Evolutionary conservation across 37 sponge, comb jelly and placozoan genomes (phyloP).

Genomic region (Corticium candelabrum): DNA sequence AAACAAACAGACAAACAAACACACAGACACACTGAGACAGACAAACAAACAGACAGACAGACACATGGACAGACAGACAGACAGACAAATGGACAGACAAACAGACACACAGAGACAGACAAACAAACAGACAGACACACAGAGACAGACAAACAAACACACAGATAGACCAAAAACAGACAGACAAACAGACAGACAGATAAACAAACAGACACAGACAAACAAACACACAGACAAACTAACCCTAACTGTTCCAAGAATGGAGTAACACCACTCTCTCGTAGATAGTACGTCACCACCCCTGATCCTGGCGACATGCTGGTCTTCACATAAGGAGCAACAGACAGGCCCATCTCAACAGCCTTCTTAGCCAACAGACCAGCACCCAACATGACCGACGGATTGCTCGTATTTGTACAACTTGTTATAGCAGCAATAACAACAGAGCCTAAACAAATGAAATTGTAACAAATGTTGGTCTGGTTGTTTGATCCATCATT

Average conservation of each 20-base stretch:
- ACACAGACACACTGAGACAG: no score
- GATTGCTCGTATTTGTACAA: constrained; percentile 92
- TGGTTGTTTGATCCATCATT: not conserved
- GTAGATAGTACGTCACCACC: constrained; percentile 78
- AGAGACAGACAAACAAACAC: no score
- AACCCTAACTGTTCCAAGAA: constrained; percentile 75
- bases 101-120: no score
- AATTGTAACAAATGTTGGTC: not conserved
- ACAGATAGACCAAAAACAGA: no score
- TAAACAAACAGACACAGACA: no score
- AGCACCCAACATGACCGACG: constrained; percentile 93
- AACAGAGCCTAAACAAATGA: constrained; percentile 54
- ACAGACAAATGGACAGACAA: no score
- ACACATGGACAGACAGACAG: no score
- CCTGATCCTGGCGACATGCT: constrained; percentile 78
- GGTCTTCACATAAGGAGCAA: constrained; percentile 78
- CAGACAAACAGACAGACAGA: no score
- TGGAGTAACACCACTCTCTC: constrained; percentile 78
- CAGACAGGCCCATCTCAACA: constrained; percentile 57
- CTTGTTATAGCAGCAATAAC: constrained; percentile 88
- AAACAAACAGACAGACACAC: no score
- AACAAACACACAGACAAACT: no score
- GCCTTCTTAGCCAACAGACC: constrained; percentile 76
- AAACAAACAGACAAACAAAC: no score
- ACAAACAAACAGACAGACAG: no score